Evolutionary conservation across 2,888 invertebrate species (phyloP).

Genomic region (Cheilosia urbana): DNA sequence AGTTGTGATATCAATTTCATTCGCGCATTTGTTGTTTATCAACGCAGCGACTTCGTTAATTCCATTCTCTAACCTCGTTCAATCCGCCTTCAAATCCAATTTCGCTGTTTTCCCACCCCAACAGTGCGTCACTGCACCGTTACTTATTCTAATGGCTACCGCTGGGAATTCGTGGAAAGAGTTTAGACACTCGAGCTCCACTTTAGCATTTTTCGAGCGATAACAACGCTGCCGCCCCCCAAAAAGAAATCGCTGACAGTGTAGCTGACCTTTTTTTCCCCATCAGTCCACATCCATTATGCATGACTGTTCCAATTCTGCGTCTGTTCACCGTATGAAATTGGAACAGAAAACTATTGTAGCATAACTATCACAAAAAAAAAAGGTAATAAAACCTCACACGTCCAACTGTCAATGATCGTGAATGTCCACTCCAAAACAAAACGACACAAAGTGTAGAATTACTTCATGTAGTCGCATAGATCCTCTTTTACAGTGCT

Average conservation of each 20-base stretch:
- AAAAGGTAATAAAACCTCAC: slow-evolving; percentile 7
- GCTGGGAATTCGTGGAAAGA: slow-evolving; percentile 19
- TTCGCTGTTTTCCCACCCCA: background rate
- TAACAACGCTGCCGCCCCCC: slow-evolving; percentile 52
- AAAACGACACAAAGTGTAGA: slow-evolving; percentile 61
- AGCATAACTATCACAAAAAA: slow-evolving; percentile 6
- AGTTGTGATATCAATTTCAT: background rate
- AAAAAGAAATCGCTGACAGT: slow-evolving; percentile 33
- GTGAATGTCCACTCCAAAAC: slow-evolving; percentile 35
- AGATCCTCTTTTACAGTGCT: slow-evolving; percentile 27
- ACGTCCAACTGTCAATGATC: slow-evolving; percentile 18
- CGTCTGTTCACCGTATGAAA: slow-evolving; percentile 15
- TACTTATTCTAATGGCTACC: slow-evolving; percentile 12
- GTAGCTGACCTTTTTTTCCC: slow-evolving; percentile 53
- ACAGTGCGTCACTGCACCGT: slow-evolving; percentile 16
- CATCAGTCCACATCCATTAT: slow-evolving; percentile 38
- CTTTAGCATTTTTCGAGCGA: slow-evolving; percentile 28
- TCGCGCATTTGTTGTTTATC: background rate
- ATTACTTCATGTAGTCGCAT: slow-evolving; percentile 34
- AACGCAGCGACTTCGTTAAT: background rate
- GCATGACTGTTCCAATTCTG: slow-evolving; percentile 34
- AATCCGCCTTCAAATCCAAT: slow-evolving; percentile 9
- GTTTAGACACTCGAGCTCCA: slow-evolving; percentile 16
- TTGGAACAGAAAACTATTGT: slow-evolving; percentile 1
- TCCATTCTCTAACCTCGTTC: background rate